Conservation (phyloP, 2,113 vertebrate species). For the Dascyllus trimaculatus region DNA sequence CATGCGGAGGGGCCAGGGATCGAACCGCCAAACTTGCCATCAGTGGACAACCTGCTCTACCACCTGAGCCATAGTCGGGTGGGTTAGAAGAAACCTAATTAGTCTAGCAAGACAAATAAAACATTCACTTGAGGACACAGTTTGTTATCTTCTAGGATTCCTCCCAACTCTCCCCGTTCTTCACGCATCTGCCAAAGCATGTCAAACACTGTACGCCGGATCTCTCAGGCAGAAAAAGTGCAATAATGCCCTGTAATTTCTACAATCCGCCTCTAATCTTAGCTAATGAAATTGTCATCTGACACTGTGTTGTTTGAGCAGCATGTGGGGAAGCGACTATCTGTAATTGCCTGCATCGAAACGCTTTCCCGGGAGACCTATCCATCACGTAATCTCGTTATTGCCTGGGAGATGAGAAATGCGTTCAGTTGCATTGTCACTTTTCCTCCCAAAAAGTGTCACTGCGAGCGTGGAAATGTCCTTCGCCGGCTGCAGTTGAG, state of each 20-base stretch:
- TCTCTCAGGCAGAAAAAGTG: slow-evolving; percentile 71
- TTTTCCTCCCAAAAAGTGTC: slow-evolving; percentile 56
- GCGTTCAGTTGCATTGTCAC: slow-evolving; percentile 75
- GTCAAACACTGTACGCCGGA: slow-evolving; percentile 52
- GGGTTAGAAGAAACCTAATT: slow-evolving; percentile 12
- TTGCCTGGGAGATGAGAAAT: slow-evolving; percentile 71
- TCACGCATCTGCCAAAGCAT: slow-evolving; percentile 63
- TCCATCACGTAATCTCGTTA: slow-evolving; percentile 81
- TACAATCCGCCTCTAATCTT: slow-evolving; percentile 79
- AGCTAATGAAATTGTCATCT: slow-evolving; percentile 85
- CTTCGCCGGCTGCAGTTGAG: slow-evolving; percentile 36
- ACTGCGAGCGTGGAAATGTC: slow-evolving; percentile 63
- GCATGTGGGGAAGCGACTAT: slow-evolving; percentile 67
- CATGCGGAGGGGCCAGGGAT: no score
- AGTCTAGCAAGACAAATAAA: neutral
- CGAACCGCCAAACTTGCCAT: no score
- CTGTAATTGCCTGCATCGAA: slow-evolving; percentile 78
- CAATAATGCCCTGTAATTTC: slow-evolving; percentile 79
- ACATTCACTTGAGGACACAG: slow-evolving; percentile 14
- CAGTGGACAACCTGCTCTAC: no score
- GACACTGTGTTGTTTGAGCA: slow-evolving; percentile 72
- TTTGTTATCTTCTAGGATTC: slow-evolving; percentile 56
- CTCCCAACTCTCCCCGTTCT: slow-evolving; percentile 46
- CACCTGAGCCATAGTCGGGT: no score
- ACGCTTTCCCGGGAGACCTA: slow-evolving; percentile 70